Percentiles rank a stretch among this genome's conserved stretches.
phyloP scores from a whole-genome alignment of 2,113 vertebrate species.

The Paraplagusia blochii region DNA sequence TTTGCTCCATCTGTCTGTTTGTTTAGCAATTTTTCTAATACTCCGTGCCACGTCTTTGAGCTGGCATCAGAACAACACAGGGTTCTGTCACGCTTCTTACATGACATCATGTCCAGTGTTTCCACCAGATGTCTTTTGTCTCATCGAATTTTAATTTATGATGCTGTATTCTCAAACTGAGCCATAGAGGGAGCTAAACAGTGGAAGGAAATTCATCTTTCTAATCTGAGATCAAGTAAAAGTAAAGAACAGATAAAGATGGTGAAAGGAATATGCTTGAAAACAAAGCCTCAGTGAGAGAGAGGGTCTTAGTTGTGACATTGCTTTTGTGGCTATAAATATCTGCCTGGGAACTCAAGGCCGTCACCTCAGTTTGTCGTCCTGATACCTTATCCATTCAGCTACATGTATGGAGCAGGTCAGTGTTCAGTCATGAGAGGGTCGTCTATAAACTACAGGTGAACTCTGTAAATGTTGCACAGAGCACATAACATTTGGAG shows the following conservation, averaged over 20 bases:
- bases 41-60: constrained; percentile 10
- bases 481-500: constrained; percentile 20
- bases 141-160: constrained; percentile 14
- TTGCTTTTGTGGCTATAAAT: constrained; percentile 70
- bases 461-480: not conserved
- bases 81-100: constrained; percentile 1
- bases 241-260: constrained; percentile 52
- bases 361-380: constrained; percentile 9
- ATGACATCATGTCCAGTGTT: not conserved
- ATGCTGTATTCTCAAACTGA: not conserved
- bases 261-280: constrained; percentile 74
- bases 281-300: constrained; percentile 58
- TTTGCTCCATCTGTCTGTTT: constrained; percentile 18
- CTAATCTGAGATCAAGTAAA: constrained; percentile 39
- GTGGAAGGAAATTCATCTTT: constrained; percentile 2
- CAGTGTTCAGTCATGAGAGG: not conserved
- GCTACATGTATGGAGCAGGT: constrained; percentile 32
- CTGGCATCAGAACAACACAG: constrained; percentile 16
- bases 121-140: not conserved
- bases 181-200: not conserved
- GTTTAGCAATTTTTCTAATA: constrained; percentile 19
- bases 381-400: constrained; percentile 38
- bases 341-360: constrained; percentile 27
- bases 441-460: not conserved
- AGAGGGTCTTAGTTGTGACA: constrained; percentile 59